Base-by-base conservation (phyloP, 2,113 vertebrate species). In the Centropus bengalensis region DNA sequence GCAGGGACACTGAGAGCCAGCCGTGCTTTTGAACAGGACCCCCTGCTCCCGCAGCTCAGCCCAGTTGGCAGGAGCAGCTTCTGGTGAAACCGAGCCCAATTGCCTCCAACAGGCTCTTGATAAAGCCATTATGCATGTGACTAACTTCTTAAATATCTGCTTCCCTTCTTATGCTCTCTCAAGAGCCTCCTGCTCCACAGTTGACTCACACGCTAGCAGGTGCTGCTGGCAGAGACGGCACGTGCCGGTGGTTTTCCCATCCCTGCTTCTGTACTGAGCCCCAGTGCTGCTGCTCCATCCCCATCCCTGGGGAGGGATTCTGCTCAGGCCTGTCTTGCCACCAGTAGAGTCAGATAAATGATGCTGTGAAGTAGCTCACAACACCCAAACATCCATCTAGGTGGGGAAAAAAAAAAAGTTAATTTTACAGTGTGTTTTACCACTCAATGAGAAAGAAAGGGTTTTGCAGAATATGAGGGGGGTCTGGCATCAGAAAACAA, bases 111-210 rank as follows among this genome's bases (percentile, higher is more conserved):
- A 59, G 47, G 55, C 92, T 94, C 90, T 96, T 77, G 63, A 93
- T 91, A 45, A 91, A 80, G 79, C 88, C 80, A 91, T 94, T 93
- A 86, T 36, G 55, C 66, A 93, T 88, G 68, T 96, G 96, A 96
- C 95, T 95, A 96, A 95, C 91, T 93, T 93, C 85, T 96, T 86
- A 96, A 94, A 93, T 90, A 96, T 93, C 95, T 95, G 51, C 85
- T 90, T 81, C 86, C 71, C 82, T 86, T 86, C 91, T 96, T 68
- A 38, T n/a, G 80, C 20, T 84, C 76, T 71, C 56, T 96, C 52
- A 75, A 96, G 92, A 75, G 94, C 64, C 92, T 94, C 52, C 73
- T 1, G 28, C 86, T 58, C 47, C 0, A 1, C 19, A 6, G 94
- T 67, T 96, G 95, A 71, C 92, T 96, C 95, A 92, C 59, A 62